These are phyloP conservation scores for Fundulus diaphanus DNA, from an alignment of 2,797 vertebrate genomes.

Conservation along the genomic window DNA sequence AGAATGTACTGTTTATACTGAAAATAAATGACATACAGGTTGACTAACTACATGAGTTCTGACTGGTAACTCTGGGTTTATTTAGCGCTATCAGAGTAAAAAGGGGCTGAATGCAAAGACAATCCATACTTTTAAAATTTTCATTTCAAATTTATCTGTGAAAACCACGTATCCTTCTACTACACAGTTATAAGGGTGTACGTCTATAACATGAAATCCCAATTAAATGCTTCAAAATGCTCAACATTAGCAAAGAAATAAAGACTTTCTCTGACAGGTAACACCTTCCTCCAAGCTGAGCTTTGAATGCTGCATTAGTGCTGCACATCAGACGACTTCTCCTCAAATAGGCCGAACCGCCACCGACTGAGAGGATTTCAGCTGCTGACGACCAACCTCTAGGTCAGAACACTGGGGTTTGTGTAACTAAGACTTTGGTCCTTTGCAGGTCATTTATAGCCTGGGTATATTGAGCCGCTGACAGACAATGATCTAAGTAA, in stretches of 20 bases:
- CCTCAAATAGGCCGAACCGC: background rate
- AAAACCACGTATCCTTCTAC: no score
- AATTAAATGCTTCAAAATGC: background rate
- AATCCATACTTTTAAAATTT: background rate
- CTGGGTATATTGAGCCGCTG: slow-evolving; percentile 19
- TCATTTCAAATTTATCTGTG: background rate
- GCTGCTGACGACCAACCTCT: slow-evolving; percentile 12
- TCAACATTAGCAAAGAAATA: background rate
- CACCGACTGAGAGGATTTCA: slow-evolving; percentile 47
- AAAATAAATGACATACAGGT: no score
- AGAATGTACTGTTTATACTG: no score
- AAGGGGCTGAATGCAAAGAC: no score
- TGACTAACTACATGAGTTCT: no score
- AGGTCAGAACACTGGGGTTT: slow-evolving; percentile 33
- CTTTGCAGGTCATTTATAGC: slow-evolving; percentile 39
- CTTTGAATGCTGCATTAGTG: slow-evolving; percentile 10
- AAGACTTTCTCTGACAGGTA: background rate
- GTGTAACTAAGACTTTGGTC: slow-evolving; percentile 44
- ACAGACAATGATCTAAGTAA: background rate
- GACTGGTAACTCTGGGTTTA: no score
- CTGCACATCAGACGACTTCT: slow-evolving; percentile 18
- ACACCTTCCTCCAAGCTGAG: background rate
- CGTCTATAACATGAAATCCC: background rate
- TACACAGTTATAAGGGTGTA: background rate
- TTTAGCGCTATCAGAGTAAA: no score